Conservation (phyloP, 1,140 invertebrate species). For the Andricus grossulariae region DNA sequence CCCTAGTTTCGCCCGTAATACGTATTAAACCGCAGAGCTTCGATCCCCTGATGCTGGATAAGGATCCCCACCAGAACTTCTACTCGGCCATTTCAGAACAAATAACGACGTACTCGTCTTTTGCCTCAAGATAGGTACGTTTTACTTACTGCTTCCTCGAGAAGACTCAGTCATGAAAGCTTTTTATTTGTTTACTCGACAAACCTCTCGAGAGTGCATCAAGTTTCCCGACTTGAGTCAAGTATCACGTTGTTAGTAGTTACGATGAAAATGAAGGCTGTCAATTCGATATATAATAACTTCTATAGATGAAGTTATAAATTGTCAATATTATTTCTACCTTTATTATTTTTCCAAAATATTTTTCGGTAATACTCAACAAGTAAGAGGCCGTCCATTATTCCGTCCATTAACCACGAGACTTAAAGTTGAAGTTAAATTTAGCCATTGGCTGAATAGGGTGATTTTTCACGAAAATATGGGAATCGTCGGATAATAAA, state of each 20-base stretch:
- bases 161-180: constrained; percentile 3
- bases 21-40: constrained; percentile 23
- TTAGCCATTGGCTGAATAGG: too few species aligned
- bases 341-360: too few species aligned
- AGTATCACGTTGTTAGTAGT: neutral
- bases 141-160: constrained; percentile 10
- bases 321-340: too few species aligned
- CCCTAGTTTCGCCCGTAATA: neutral
- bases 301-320: too few species aligned
- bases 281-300: too few species aligned
- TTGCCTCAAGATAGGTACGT: neutral
- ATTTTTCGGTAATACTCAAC: too few species aligned
- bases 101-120: constrained; percentile 22
- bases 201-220: neutral
- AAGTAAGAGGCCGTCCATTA: too few species aligned
- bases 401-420: too few species aligned
- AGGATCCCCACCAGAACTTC: constrained; percentile 1
- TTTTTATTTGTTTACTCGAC: constrained; percentile 11
- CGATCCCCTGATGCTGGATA: constrained; percentile 12
- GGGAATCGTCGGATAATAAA: too few species aligned
- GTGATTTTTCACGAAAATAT: too few species aligned
- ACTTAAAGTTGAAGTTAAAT: too few species aligned
- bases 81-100: constrained; percentile 5
- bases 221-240: neutral
- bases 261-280: too few species aligned